Conservation (phyloP, 2,888 invertebrate species). For the Morpho achilles region DNA sequence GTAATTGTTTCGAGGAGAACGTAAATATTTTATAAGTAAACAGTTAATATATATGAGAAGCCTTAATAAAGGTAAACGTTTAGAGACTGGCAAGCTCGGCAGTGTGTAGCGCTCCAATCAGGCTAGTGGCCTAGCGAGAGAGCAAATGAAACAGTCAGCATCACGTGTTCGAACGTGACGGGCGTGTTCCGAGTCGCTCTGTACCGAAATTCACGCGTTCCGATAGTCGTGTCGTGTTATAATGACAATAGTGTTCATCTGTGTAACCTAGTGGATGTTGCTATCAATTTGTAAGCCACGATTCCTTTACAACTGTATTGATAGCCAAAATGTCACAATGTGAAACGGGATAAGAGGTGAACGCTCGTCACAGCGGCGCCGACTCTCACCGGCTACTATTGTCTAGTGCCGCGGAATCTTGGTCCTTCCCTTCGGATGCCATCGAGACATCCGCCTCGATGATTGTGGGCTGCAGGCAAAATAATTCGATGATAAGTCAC, state of each 20-base stretch:
- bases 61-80: constrained; percentile 44
- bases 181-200: constrained; percentile 44
- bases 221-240: constrained; percentile 67
- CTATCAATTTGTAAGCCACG: constrained; percentile 49
- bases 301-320: constrained; percentile 35
- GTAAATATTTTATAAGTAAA: too few species aligned
- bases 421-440: constrained; percentile 76
- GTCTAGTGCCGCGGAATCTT: constrained; percentile 77
- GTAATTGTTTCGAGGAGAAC: too few species aligned
- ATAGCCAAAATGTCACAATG: constrained; percentile 46
- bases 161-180: constrained; percentile 65
- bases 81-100: constrained; percentile 47
- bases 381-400: constrained; percentile 75
- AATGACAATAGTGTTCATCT: constrained; percentile 56
- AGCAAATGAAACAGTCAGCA: constrained; percentile 67
- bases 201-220: constrained; percentile 66
- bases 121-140: constrained; percentile 31
- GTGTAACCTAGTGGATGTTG: constrained; percentile 63
- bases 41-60: constrained; percentile 11
- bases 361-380: constrained; percentile 76
- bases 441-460: constrained; percentile 64
- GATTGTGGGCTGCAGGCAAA: constrained; percentile 62
- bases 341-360: constrained; percentile 71
- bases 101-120: constrained; percentile 45
- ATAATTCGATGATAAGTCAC: constrained; percentile 50